phyloP scores from a whole-genome alignment of 2,888 invertebrate genomes.

The Stenichneumon culpator region DNA sequence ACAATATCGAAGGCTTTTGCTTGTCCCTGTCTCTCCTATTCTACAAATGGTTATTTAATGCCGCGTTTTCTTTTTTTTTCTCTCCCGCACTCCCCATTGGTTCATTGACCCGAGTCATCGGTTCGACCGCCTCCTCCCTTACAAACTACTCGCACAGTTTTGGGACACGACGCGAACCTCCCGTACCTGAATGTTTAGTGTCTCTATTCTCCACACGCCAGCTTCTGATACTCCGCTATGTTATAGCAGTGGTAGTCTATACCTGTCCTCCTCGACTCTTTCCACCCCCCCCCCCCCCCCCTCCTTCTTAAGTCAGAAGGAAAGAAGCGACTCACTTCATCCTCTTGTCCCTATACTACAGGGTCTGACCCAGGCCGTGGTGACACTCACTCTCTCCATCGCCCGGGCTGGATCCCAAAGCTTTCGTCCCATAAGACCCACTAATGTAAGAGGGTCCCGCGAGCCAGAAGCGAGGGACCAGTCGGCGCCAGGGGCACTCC shows the following conservation, averaged over 20 bases:
- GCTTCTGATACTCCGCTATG: background rate
- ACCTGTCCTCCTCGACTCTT: constrained; percentile 21
- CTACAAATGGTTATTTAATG: constrained; percentile 9
- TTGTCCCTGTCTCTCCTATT: constrained; percentile 12
- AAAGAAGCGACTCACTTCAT: constrained; percentile 25
- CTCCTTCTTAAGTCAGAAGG: background rate
- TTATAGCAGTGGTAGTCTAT: background rate
- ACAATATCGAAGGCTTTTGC: background rate
- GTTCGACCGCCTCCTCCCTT: constrained; percentile 8
- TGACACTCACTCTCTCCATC: constrained; percentile 39
- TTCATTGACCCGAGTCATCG: constrained; percentile 35
- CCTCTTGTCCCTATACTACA: constrained; percentile 22
- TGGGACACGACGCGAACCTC: constrained; percentile 9
- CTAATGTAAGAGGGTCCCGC: constrained; percentile 44
- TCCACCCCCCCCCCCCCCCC: constrained; percentile 6
- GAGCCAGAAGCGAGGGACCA: constrained; percentile 52
- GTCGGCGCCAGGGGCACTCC: constrained; percentile 74
- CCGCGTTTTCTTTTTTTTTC: constrained; percentile 1
- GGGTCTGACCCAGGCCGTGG: constrained; percentile 27
- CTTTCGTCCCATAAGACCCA: constrained; percentile 43
- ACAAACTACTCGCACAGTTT: constrained; percentile 18
- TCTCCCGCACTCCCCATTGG: background rate
- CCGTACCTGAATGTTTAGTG: constrained; percentile 17
- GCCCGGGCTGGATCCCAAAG: constrained; percentile 38
- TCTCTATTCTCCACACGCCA: constrained; percentile 38